Conservation (phyloP, 2,888 invertebrate species). For the Rhogogaster chlorosoma region DNA sequence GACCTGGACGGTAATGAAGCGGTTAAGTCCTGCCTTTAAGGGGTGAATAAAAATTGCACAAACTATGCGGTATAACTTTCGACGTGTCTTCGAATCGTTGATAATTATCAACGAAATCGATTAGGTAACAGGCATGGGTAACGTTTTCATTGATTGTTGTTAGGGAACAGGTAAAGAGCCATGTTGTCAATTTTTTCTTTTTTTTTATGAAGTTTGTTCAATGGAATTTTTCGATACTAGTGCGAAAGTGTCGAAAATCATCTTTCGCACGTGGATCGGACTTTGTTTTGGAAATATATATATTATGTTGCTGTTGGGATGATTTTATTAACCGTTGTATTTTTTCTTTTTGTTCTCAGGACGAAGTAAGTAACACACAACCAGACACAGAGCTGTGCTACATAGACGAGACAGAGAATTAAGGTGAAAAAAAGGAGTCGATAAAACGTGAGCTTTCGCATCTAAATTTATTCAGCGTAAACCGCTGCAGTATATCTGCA, state of each 20-base stretch:
- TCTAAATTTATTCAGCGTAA: slow-evolving; percentile 30
- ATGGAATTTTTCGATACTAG: no score
- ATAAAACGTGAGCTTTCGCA: slow-evolving; percentile 71
- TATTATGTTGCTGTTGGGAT: slow-evolving; percentile 13
- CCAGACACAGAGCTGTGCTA: slow-evolving; percentile 62
- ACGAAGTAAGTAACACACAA: slow-evolving; percentile 76
- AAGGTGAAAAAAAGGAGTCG: slow-evolving; percentile 64
- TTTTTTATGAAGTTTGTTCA: no score
- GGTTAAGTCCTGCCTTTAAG: slow-evolving; percentile 18
- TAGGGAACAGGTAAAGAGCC: neutral
- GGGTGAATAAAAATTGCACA: neutral
- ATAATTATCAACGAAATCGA: no score
- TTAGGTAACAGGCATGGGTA: no score
- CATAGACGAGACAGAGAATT: slow-evolving; percentile 58
- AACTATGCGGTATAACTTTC: neutral
- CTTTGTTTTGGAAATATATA: no score
- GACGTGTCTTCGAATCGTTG: neutral
- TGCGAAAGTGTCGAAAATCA: no score
- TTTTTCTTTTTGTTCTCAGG: slow-evolving; percentile 76
- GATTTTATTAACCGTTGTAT: slow-evolving; percentile 69
- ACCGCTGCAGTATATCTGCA: neutral
- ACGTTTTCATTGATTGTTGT: no score
- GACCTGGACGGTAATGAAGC: slow-evolving; percentile 30
- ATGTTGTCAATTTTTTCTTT: no score
- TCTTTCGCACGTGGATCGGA: no score